Conservation (phyloP, 2,888 invertebrate genomes). For the Rambutsinella grinnellia region DNA sequence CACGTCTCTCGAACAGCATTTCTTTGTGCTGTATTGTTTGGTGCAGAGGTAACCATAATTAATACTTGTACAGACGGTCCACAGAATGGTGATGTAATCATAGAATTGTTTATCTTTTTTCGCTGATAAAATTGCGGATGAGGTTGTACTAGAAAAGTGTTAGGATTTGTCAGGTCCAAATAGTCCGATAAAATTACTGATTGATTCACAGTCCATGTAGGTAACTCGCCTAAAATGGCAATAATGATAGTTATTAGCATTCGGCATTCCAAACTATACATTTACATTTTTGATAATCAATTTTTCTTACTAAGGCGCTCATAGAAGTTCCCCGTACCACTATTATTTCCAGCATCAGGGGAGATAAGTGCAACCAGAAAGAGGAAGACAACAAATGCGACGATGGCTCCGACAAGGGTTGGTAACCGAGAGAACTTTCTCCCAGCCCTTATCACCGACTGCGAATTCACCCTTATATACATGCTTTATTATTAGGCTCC, state of each 20-base stretch:
- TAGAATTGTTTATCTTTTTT: slow-evolving; percentile 10
- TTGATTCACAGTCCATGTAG: slow-evolving; percentile 64
- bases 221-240: slow-evolving; percentile 60
- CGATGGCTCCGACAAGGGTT: slow-evolving; percentile 48
- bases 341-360: slow-evolving; percentile 34
- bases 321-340: slow-evolving; percentile 41
- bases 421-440: slow-evolving; percentile 56
- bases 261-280: neutral
- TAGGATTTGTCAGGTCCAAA: slow-evolving; percentile 56
- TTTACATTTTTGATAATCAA: neutral
- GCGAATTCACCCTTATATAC: slow-evolving; percentile 54
- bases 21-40: slow-evolving; percentile 70
- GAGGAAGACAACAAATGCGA: slow-evolving; percentile 53
- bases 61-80: slow-evolving; percentile 60
- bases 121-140: slow-evolving; percentile 51
- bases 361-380: slow-evolving; percentile 55
- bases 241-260: neutral
- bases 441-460: slow-evolving; percentile 56
- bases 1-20: slow-evolving; percentile 80
- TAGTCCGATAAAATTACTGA: slow-evolving; percentile 62
- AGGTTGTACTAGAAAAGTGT: slow-evolving; percentile 61
- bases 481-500: slow-evolving; percentile 30
- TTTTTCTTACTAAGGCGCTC: slow-evolving; percentile 41
- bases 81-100: slow-evolving; percentile 50
- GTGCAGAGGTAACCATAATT: slow-evolving; percentile 62